Percentiles rank a stretch among this genome's conserved stretches.
Evolutionary conservation across 1,140 invertebrate species (phyloP).

Genomic region (Mya arenaria): DNA sequence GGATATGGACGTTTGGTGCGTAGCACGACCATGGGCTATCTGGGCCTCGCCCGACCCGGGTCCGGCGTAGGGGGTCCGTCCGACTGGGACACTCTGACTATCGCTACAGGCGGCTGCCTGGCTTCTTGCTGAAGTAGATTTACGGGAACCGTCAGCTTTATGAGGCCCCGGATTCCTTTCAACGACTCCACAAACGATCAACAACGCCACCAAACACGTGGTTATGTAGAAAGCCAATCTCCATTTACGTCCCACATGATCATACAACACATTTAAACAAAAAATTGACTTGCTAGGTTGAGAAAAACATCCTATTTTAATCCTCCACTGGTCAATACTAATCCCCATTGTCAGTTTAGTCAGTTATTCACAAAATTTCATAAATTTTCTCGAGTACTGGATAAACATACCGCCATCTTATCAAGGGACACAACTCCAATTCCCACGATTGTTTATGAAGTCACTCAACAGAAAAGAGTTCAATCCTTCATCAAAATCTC

Average conservation of each 20-base stretch:
- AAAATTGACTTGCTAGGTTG: not conserved
- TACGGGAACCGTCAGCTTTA: not conserved
- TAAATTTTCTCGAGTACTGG: not conserved
- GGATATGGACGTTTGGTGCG: not conserved
- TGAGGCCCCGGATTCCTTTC: not conserved
- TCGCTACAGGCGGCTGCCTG: not conserved
- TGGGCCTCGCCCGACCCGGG: not conserved
- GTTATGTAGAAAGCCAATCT: not conserved
- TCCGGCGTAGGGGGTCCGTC: too few relatives aligned
- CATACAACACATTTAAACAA: not conserved
- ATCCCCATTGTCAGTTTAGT: not conserved
- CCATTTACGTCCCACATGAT: not conserved
- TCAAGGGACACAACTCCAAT: not conserved
- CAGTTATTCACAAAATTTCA: not conserved
- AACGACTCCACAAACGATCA: not conserved
- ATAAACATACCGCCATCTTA: not conserved
- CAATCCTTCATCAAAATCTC: too few relatives aligned
- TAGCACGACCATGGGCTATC: not conserved
- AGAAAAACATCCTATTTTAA: not conserved
- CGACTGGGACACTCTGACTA: not conserved
- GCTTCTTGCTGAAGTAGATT: not conserved
- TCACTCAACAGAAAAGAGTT: too few relatives aligned
- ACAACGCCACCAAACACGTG: not conserved
- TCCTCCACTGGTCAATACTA: not conserved
- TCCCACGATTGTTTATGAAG: too few relatives aligned